phyloP scores from a whole-genome alignment of 1,140 invertebrate species.

The Caenorhabditis inopinata region DNA sequence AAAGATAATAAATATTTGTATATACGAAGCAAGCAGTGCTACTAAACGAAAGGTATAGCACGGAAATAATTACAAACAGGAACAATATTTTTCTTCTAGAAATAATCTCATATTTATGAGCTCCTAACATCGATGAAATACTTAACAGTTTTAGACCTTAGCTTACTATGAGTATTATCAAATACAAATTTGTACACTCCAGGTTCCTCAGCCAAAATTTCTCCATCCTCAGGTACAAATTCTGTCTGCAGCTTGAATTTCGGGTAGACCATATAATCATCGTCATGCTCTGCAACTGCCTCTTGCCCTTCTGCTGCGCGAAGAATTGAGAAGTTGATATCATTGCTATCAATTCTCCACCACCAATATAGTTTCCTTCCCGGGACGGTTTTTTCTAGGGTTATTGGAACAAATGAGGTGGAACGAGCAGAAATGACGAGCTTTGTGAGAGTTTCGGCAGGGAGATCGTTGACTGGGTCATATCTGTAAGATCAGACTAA shows the following conservation, averaged over 20 bases:
- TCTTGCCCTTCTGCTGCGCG: conserved; percentile 33
- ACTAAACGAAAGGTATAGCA: no score
- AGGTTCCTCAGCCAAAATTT: conserved; percentile 44
- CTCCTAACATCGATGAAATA: conserved; percentile 43
- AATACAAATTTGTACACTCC: conserved; percentile 52
- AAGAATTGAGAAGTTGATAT: conserved; percentile 50
- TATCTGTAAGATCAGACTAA: background rate
- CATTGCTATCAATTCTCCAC: conserved; percentile 53
- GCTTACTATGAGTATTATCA: conserved; percentile 51
- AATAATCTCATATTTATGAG: background rate
- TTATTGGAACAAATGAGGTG: conserved; percentile 46
- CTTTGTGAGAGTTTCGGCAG: conserved; percentile 46
- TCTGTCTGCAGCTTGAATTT: conserved; percentile 55
- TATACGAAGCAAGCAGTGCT: no score
- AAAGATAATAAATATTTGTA: no score
- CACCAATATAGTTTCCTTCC: conserved; percentile 51
- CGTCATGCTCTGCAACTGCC: conserved; percentile 39
- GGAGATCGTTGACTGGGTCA: conserved; percentile 39
- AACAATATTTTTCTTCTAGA: no score
- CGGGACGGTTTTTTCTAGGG: conserved; percentile 42
- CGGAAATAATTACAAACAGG: no score
- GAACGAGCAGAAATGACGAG: conserved; percentile 46
- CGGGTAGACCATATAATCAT: conserved; percentile 52
- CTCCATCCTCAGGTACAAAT: conserved; percentile 52
- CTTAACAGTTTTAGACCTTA: conserved; percentile 48